phyloP scores from a whole-genome alignment of 2,797 vertebrate species.

The Limosa lapponica region DNA sequence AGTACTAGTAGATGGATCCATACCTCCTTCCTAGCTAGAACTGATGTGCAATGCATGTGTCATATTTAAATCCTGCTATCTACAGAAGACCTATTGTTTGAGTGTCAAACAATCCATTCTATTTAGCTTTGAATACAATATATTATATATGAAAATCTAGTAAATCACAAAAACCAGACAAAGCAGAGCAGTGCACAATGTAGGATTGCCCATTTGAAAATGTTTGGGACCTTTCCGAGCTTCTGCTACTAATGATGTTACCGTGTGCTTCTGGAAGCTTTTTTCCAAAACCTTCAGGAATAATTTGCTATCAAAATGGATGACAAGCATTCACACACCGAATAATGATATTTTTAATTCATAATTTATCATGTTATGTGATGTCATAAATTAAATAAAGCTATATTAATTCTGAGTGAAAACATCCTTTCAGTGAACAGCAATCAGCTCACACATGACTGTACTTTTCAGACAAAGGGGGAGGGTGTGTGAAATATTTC shows the following conservation, averaged over 20 bases:
- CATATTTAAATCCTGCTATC: not conserved
- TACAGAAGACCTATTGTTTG: not conserved
- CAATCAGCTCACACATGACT: not conserved
- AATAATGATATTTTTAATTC: conserved; percentile 71
- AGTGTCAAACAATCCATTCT: not conserved
- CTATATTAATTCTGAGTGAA: conserved; percentile 48
- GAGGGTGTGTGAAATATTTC: not conserved
- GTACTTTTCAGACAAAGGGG: not conserved
- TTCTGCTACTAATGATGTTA: not conserved
- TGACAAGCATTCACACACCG: conserved; percentile 53
- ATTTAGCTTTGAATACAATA: not conserved
- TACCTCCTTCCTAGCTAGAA: not conserved
- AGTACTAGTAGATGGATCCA: not conserved
- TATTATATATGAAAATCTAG: not conserved
- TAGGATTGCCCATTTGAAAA: not conserved
- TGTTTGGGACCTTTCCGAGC: not conserved
- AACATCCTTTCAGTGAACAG: conserved; percentile 20
- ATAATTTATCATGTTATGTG: conserved; percentile 66
- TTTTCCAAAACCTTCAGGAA: conserved; percentile 39
- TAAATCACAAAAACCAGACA: not conserved
- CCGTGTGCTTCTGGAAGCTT: not conserved
- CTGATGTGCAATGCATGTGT: not conserved
- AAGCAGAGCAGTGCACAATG: not conserved
- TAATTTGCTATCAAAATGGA: conserved; percentile 59
- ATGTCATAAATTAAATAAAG: conserved; percentile 71